Base-by-base conservation (phyloP, 2,797 vertebrate species). In the Rhinatrema bivittatum region DNA sequence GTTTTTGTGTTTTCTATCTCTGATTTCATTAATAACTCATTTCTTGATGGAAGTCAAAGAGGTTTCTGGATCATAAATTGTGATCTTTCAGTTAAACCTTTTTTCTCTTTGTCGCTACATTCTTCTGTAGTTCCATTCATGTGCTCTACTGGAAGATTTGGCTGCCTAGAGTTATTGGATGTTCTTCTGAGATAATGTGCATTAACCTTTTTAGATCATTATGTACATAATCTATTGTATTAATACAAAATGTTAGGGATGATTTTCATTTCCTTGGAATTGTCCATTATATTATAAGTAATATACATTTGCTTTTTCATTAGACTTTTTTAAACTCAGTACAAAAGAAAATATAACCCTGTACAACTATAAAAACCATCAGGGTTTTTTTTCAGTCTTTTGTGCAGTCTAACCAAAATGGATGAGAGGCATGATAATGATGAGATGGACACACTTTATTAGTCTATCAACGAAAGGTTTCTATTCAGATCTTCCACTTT, bases 301-400 rank as follows among this genome's bases (percentile, higher is more conserved):
- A 76, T 74, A 65, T 74, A 77, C 72, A 69, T 60, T 54, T 66
- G 62, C 65, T 73, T 66, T 65, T 64, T 71, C 72, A 62, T 56
- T 71, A 42, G 65, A 62, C 70, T 66, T 62, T 74, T 77, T 79
- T 79, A 74, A 75, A 79, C 68, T 74, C 66, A 40, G 77, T 50
- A 79, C 74, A 79, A 79, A 79, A 74, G 74, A 76, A 72, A 73
- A 79, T 79, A 74, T 79, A 77, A 79, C 79, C 76, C 79, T 77
- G 70, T 75, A 73, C 70, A 71, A 69, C 72, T 73, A 74, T 68
- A 79, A 77, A 79, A 72, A 75, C 72, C 6, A 69, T 42, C 70
- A n/a, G n/a, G n/a, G n/a, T n/a, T n/a, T n/a, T n/a, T 72, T 74
- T 70, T 63, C 61, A 61, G 60, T 69, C 74, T 72, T 78, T 79